Base-by-base conservation (phyloP, 2,113 vertebrate species). In the Calidris pygmaea region DNA sequence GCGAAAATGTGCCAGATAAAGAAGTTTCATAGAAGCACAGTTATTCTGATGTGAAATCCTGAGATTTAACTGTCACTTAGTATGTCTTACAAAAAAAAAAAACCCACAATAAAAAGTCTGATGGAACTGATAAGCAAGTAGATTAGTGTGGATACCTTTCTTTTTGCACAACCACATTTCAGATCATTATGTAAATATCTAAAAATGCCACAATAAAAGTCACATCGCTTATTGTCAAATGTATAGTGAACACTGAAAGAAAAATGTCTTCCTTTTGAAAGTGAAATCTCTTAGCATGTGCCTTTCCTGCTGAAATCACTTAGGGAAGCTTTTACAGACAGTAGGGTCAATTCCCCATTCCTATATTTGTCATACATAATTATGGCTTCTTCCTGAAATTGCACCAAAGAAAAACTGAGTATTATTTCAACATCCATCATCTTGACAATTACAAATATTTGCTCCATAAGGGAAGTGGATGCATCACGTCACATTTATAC, bases 391-490 rank as follows among this genome's bases (percentile, higher is more conserved):
- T 16, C 62, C 20, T 29, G 18, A 82, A 87, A 91, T 0, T 47
- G 12, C 29, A 68, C 32, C 15, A 43, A 87, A 72, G 63, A 50
- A 91, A 89, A 78, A 13, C 35, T 62, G 30, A 80, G 48, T 72
- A 70, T 80, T 89, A 53, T 70, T 92, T 95, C 72, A 53, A 30
- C 62, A 92, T 85, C 75, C 80, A n/a, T 72, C 82, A 70, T 53
- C 35, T 30, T 76, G 74, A 72, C 71, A 87, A 72, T 76, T 70
- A 79, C 34, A 95, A 90, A 82, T 83, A 92, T 82, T 90, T 90
- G 4, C 59, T 92, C 48, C 78, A 27, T 21, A 41, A 24, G 19
- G 74, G 45, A 94, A 85, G 39, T 9, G 17, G 34, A 85, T 82
- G 78, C 43, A 62, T 73, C 53, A 8, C 65, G 43, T 63, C 37